Base-by-base conservation (phyloP, 2,113 vertebrate genomes). In the Chrysochloris asiatica region DNA sequence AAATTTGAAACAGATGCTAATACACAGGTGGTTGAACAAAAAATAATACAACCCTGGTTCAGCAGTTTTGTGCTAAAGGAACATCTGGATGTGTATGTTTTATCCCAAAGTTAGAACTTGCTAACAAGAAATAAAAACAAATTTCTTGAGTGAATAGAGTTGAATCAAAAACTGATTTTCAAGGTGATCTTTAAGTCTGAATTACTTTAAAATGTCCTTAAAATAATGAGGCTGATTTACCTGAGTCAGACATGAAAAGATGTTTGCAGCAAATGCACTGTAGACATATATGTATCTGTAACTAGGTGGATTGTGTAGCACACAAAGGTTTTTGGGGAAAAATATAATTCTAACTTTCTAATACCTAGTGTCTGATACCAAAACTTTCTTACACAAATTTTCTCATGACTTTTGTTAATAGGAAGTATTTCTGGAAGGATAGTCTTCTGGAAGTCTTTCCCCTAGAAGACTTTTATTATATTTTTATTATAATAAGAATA, bases 1-100 rank as follows among this genome's bases (percentile, higher is more conserved):
- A 89, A 93, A 85, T 92, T 91, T 11, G n/a, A 92, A 96, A 76
- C 86, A 97, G 95, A 94, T 89, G 84, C 81, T 95, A 79, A 93
- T 63, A 78, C 56, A 92, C 86, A 47, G 61, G 81, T 91, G 86
- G 36, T 43, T 92, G 28, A 83, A 82, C 0, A 0, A 88, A 96
- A 86, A 88, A 89, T 93, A 92, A 79, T 61, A 50, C 6, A 80
- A 65, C 47, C 90, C 30, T 86, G 80, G 54, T 91, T 96, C 94
- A 91, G 69, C 56, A 69, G 77, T 28, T 61, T 92, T 88, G 8
- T 92, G 83, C 19, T 88, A 61, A 56, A n/a, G 4, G 6, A 94
- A 38, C 33, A 79, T 86, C 86, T 90, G 93, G 71, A 36, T 88
- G 36, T 69, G 85, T 54, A 26, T 43, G 63, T 93, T 91, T 87